These are phyloP conservation scores for Oreamnos americanus DNA, from an alignment of 2,113 vertebrate species.

Conservation along the genomic window DNA sequence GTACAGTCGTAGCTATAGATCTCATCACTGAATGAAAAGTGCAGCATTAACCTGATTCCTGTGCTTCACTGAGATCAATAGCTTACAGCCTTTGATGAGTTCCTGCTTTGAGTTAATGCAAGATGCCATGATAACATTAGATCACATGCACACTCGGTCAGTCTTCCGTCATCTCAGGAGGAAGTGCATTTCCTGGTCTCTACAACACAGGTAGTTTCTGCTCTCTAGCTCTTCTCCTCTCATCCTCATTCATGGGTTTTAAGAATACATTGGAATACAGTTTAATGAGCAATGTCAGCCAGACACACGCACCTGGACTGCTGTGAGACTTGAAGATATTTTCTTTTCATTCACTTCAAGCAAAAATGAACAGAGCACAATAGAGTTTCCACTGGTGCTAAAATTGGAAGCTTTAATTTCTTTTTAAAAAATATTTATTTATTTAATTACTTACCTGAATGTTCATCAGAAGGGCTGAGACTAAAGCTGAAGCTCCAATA, in stretches of 20 bases:
- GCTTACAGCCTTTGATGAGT: background rate
- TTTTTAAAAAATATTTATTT: background rate
- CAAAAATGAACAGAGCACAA: background rate
- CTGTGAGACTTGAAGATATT: background rate
- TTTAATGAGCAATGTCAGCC: background rate
- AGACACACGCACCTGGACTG: background rate
- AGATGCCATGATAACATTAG: background rate
- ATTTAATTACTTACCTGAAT: background rate
- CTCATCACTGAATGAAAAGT: background rate
- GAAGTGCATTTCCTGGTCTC: background rate
- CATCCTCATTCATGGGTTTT: background rate
- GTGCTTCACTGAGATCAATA: background rate
- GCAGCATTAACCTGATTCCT: background rate
- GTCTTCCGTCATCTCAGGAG: background rate
- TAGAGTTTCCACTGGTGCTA: background rate
- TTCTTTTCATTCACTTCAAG: background rate
- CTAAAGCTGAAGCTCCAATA: background rate
- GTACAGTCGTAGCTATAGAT: background rate
- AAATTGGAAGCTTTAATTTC: background rate
- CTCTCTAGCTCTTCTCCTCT: background rate
- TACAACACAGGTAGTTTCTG: background rate
- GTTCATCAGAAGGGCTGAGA: background rate
- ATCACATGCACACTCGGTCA: background rate
- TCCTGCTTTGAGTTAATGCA: background rate
- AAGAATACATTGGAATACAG: background rate